Conservation (phyloP, 1,140 invertebrate genomes). For the Penaeus chinensis region DNA sequence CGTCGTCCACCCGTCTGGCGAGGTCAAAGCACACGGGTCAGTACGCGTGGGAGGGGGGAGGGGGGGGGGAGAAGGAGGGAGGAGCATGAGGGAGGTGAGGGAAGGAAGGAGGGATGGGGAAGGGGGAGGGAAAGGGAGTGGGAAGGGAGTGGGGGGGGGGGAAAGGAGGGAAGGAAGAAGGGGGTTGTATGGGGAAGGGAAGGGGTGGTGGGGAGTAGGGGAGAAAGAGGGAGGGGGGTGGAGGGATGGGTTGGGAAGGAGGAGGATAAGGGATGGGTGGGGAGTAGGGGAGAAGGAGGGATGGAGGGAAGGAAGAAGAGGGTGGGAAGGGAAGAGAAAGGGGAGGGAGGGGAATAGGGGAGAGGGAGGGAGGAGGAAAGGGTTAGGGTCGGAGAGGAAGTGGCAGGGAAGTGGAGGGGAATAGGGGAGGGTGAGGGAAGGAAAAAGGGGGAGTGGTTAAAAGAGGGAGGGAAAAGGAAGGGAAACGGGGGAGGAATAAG, state of each 20-base stretch:
- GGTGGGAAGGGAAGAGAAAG: not conserved
- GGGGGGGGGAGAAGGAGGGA: no score
- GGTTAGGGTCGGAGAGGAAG: no score
- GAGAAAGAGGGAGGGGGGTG: not conserved
- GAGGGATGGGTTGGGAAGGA: not conserved
- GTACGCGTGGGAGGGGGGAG: no score
- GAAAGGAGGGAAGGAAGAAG: not conserved
- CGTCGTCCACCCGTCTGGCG: conserved; percentile 91
- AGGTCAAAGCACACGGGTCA: not conserved
- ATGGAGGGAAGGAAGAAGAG: not conserved
- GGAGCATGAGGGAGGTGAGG: not conserved
- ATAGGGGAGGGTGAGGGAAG: not conserved
- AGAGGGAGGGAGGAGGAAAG: no score
- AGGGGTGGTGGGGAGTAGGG: not conserved
- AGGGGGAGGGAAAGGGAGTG: no score
- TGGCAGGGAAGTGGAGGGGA: no score
- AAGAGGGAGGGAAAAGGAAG: not conserved
- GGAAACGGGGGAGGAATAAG: not conserved
- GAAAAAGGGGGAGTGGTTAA: not conserved
- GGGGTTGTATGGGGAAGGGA: not conserved
- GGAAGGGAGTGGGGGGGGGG: not conserved
- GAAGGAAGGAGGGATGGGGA: not conserved
- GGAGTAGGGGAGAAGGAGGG: not conserved
- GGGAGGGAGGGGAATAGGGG: no score
- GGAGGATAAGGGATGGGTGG: not conserved